Evolutionary conservation across 2,113 vertebrate genomes (phyloP).

Genomic region (Alligator sinensis): DNA sequence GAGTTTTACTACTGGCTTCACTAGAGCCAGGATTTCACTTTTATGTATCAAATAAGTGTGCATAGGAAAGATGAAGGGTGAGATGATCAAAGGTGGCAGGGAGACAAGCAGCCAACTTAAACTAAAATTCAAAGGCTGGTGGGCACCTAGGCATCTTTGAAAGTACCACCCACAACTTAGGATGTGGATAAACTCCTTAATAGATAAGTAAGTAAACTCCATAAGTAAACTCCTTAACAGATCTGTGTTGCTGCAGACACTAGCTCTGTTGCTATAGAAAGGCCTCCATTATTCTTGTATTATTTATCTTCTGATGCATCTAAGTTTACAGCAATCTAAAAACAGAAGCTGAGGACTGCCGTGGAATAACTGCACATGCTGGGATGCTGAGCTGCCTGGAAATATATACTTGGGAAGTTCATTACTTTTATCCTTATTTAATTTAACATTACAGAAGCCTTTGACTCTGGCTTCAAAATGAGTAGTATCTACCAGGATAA

Average conservation of each 20-base stretch:
- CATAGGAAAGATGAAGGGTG: not conserved
- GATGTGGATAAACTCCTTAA: not conserved
- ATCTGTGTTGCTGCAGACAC: not conserved
- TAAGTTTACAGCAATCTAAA: not conserved
- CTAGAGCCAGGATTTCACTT: not conserved
- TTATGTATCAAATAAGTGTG: not conserved
- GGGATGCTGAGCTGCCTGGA: not conserved
- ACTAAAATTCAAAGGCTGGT: not conserved
- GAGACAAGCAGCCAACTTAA: not conserved
- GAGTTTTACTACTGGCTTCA: not conserved
- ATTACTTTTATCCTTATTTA: conserved; percentile 52
- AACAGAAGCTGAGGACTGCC: not conserved
- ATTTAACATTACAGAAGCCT: conserved; percentile 40
- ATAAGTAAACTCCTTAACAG: not conserved
- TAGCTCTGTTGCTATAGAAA: not conserved
- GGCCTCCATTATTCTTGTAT: not conserved
- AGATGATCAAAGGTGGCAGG: not conserved
- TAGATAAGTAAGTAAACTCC: not conserved
- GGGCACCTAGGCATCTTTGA: not conserved
- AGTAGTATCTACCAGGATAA: conserved; percentile 42
- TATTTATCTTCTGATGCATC: not conserved
- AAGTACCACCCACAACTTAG: rapidly evolving
- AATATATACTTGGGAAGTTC: conserved; percentile 21
- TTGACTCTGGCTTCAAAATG: conserved; percentile 42
- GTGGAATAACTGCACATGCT: not conserved